Evolutionary conservation across 1,140 invertebrate genomes (phyloP).

Genomic region (Xylocopa sonorina): DNA sequence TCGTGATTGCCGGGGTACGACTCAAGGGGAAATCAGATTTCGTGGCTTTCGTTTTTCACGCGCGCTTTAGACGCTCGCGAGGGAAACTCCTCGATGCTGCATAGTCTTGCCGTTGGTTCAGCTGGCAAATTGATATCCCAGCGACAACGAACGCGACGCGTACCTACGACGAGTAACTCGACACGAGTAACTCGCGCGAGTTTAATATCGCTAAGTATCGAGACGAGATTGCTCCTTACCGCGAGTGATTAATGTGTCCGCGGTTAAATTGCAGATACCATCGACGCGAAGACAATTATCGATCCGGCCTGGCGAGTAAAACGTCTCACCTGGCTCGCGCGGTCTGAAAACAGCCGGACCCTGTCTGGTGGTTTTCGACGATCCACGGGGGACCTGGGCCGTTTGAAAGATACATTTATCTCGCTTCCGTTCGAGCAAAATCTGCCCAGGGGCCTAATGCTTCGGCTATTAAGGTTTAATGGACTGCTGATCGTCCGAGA

Average conservation of each 20-base stretch:
- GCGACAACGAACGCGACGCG: neutral
- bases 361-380: conserved; percentile 20
- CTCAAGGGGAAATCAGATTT: conserved; percentile 6
- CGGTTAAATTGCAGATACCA: neutral
- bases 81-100: too few species aligned
- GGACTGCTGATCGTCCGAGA: conserved; percentile 66
- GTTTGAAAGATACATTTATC: conserved; percentile 75
- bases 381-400: conserved; percentile 38
- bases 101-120: neutral
- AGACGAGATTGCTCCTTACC: neutral
- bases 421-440: conserved; percentile 74
- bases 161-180: too few species aligned
- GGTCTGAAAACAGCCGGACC: neutral
- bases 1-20: neutral
- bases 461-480: conserved; percentile 76
- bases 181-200: neutral
- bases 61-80: too few species aligned
- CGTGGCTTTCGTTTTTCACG: neutral
- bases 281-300: conserved; percentile 6
- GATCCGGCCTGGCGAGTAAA: neutral
- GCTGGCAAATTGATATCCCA: neutral
- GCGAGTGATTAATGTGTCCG: neutral
- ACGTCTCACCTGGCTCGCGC: neutral
- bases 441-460: conserved; percentile 77
- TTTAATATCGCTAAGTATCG: neutral